Percentiles rank a stretch among this genome's conserved stretches.
Conservation (phyloP, 1,140 invertebrate species). For the Frieseomelitta varia region DNA sequence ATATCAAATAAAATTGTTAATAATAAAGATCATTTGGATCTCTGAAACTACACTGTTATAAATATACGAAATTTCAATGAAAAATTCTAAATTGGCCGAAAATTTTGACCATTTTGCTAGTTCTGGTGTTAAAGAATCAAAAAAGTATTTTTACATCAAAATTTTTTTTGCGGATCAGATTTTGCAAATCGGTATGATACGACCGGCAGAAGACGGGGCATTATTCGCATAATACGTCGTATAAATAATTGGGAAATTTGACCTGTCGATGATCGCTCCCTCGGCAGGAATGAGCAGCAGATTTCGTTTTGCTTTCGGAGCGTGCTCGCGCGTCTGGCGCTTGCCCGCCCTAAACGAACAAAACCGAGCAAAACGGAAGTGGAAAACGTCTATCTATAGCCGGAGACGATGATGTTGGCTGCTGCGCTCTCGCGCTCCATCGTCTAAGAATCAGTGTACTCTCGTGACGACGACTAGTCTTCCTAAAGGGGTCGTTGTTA, state of each 20-base stretch:
- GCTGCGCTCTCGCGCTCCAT: neutral
- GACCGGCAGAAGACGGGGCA: too few species aligned
- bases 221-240: too few species aligned
- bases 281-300: neutral
- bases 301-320: constrained; percentile 5
- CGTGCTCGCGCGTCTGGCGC: constrained; percentile 44
- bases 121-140: too few species aligned
- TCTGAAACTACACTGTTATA: too few species aligned
- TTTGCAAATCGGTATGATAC: too few species aligned
- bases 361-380: constrained; percentile 68
- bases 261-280: constrained; percentile 17
- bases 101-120: too few species aligned
- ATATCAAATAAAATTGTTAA: too few species aligned
- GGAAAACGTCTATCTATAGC: constrained; percentile 72
- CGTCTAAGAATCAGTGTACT: neutral
- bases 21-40: too few species aligned
- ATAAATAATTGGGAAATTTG: constrained; percentile 6
- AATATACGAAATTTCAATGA: too few species aligned
- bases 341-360: constrained; percentile 60
- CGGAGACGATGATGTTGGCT: constrained; percentile 49
- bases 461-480: neutral
- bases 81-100: too few species aligned
- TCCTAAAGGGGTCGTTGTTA: neutral
- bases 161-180: too few species aligned
- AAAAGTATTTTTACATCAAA: too few species aligned